Percentiles rank a stretch among this genome's conserved stretches.
Conservation (phyloP, 2,113 vertebrate genomes). For the Rana temporaria region DNA sequence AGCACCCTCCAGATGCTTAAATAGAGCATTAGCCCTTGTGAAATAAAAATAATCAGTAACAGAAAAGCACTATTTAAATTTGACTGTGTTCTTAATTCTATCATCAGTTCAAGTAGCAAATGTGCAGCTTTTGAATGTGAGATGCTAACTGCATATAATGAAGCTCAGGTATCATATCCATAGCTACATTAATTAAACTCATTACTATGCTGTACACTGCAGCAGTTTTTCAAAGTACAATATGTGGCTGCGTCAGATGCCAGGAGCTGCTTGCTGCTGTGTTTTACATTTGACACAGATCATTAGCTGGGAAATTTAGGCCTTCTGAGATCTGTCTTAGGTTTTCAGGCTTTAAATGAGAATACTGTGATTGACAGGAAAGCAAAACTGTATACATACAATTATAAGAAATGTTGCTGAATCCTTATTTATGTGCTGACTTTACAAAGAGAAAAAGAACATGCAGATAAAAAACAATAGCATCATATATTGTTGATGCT, state of each 20-base stretch:
- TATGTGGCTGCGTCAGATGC: constrained; percentile 49
- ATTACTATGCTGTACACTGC: constrained; percentile 52
- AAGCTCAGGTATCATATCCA: constrained; percentile 25
- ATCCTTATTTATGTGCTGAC: constrained; percentile 4
- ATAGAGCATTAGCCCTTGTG: not conserved
- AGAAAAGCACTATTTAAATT: not conserved
- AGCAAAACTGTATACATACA: constrained; percentile 41
- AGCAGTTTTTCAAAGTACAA: constrained; percentile 47
- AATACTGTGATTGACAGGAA: constrained; percentile 37
- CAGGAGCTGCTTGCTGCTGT: constrained; percentile 44
- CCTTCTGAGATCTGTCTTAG: constrained; percentile 47
- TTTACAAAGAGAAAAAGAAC: constrained; percentile 23
- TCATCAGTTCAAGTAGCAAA: constrained; percentile 1
- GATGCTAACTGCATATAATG: constrained; percentile 29
- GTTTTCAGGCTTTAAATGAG: constrained; percentile 43
- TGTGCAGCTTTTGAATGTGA: not conserved
- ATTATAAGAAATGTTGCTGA: constrained; percentile 26
- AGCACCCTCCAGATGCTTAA: too few species aligned
- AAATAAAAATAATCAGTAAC: not conserved
- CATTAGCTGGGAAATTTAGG: constrained; percentile 48
- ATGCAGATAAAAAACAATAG: not conserved
- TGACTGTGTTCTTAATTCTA: not conserved
- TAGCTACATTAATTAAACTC: constrained; percentile 47
- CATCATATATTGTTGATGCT: too few species aligned
- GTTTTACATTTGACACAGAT: constrained; percentile 54